Evolutionary conservation across 2,888 invertebrate species (phyloP), one percentile per base, ranked within the genome.

Genomic region (Drosophila cognata): DNA sequence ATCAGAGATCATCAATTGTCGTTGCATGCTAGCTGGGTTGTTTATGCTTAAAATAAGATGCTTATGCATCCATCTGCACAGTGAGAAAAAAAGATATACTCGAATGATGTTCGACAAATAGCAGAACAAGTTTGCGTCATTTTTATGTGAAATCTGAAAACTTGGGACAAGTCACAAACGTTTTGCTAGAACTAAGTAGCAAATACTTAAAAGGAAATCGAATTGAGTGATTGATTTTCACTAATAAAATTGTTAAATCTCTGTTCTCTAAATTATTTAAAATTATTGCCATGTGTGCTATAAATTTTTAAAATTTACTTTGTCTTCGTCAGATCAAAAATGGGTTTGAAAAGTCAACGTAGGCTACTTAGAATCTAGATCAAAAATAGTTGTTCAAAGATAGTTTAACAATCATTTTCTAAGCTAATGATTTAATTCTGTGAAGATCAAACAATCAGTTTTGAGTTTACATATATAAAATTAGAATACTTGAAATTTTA

Each of bases 41-140:
- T 72, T 75, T 81, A 77, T 85, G 81, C 84, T 79, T 74, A 84
- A 84, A 84, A 72, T 57, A 31, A 63, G 41, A 63, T 60, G 31
- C 46, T 16, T 46, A 25, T 46, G 46, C 46, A 56, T 79, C 50
- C 55, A 58, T 56, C 21, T 50, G 13, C 38, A 56, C 56, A 4
- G 25, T 25, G 46, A 46, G 16, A 25, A 16, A 13, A 29, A 28
- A 0, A n/a, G 6, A 38, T 21, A 18, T 25, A 35, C 3, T 18
- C 4, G 16, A 18, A 28, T 4, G 2, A 18, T 36, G 25, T 18
- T 6, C 25, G 21, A 25, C 46, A 46, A 46, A 25, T 4, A 16
- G 21, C 7, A 21, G 13, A 46, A 21, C 21, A 46, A 46, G 46
- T 13, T 7, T 46, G 21, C 13, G 21, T 2, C 11, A 21, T 11